phyloP scores from a whole-genome alignment of 2,888 invertebrate species.

The Desoria tigrina region DNA sequence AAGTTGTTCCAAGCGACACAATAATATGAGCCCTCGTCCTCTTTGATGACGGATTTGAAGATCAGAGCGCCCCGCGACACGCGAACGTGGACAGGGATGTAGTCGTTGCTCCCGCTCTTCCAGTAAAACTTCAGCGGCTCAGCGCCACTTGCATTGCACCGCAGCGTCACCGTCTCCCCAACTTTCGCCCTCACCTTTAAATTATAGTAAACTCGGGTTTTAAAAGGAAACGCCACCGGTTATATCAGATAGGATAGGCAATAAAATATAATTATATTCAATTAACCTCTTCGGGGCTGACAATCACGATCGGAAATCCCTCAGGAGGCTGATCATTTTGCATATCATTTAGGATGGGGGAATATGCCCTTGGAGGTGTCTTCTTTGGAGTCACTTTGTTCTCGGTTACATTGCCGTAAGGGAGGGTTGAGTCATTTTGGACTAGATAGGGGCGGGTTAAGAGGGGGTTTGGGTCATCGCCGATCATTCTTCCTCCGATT shows the following conservation, averaged over 20 bases:
- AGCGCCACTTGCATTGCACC: constrained; percentile 39
- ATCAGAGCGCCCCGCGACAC: constrained; percentile 38
- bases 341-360: neutral
- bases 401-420: neutral
- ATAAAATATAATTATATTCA: no score
- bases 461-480: constrained; percentile 8
- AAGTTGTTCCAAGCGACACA: constrained; percentile 42
- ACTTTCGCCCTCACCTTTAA: constrained; percentile 30
- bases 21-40: constrained; percentile 38
- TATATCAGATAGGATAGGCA: no score
- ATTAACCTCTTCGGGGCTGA: constrained; percentile 25
- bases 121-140: constrained; percentile 46
- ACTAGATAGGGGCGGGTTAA: neutral
- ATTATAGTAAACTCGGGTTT: no score
- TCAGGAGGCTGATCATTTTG: neutral
- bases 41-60: constrained; percentile 31
- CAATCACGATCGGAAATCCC: constrained; percentile 33
- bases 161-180: constrained; percentile 40
- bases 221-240: no score
- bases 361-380: neutral
- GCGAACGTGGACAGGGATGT: constrained; percentile 42
- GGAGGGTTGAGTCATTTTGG: neutral
- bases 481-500: neutral
- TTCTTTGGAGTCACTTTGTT: neutral
- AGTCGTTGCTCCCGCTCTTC: constrained; percentile 39